phyloP scores from a whole-genome alignment of 2,113 vertebrate genomes.

The Oostethus manadensis region DNA sequence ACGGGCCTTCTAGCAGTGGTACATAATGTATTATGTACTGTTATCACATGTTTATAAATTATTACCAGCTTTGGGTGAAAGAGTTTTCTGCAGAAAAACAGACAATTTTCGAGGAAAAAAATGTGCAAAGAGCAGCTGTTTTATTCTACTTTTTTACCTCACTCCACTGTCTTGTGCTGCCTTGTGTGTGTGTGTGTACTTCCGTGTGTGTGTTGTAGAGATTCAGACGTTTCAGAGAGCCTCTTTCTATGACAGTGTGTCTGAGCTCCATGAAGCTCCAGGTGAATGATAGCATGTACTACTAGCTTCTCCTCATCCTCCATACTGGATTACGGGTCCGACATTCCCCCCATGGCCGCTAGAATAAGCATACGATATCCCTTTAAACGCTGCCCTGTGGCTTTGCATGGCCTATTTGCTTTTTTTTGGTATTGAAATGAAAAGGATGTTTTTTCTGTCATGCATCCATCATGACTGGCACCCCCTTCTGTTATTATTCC shows the following conservation, averaged over 20 bases:
- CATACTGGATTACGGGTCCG: conserved; percentile 5
- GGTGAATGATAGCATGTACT: conserved; percentile 78
- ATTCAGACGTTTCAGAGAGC: conserved; percentile 99
- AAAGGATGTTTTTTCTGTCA: background rate
- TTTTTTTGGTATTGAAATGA: background rate
- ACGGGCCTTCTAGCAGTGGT: too few species aligned
- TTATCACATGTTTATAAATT: too few species aligned
- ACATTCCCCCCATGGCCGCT: conserved; percentile 23
- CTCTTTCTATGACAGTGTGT: conserved; percentile 99
- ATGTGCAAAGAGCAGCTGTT: too few species aligned
- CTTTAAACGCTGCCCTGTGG: too few species aligned
- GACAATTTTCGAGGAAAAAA: too few species aligned
- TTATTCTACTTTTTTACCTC: conserved; percentile 61
- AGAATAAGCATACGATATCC: background rate
- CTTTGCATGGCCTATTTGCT: conserved; percentile 49
- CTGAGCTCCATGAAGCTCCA: conserved; percentile 93
- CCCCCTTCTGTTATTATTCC: conserved; percentile 5
- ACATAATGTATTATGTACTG: too few species aligned
- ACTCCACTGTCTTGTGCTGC: conserved; percentile 26
- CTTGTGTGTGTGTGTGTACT: conserved; percentile 21
- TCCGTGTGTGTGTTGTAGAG: conserved; percentile 80
- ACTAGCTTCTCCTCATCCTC: conserved; percentile 21
- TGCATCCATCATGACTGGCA: background rate
- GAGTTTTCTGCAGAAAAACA: too few species aligned
- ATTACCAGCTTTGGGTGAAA: too few species aligned